Evolutionary conservation across 2,888 invertebrate genomes (phyloP), one percentile per base, ranked within the genome.

Genomic region (Endotricha flammealis): DNA sequence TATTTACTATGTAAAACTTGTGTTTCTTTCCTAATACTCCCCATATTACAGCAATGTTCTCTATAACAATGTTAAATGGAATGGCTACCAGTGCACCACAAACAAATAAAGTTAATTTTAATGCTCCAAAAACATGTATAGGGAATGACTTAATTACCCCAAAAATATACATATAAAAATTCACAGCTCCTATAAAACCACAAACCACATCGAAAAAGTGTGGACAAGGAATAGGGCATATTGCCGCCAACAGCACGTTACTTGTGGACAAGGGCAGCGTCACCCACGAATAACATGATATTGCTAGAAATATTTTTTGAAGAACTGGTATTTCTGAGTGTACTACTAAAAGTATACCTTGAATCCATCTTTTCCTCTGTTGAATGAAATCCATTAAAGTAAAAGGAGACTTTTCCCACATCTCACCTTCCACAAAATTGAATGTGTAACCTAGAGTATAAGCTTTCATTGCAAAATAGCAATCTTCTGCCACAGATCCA

Each of bases 371-470:
- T 72, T 98, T 98, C 39, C 98, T 89, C 68, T 98, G 98, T 73
- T 98, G 97, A 52, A 98, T 90, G 63, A 98, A 97, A 74, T 98
- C 98, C 91, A 94, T 93, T 17, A 98, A 80, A 1, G 96, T 95
- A 73, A 98, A 98, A 2, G 98, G 98, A 4, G 96, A 96, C 70
- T 98, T 98, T 72, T 98, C 98, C 93, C 97, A 97, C 98, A 98
- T 98, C 85, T 98, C 98, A 31, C 98, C 98, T 73, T 98, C 98
- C 48, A 98, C 92, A 79, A 98, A 98, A 71, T 96, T 95, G 76
- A 98, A 98, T 11, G 93, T 90, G 71, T 94, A 98, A 13, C 97
- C 98, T 72, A 95, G 91, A 44, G 91, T 90, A 74, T 93, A 96
- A 2, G 98, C 98, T 48, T 95, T 92, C 97, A 98, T 98, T 11